A percentile compares a stretch with the other conserved stretches of the same genome.
Conservation (phyloP, 2,888 invertebrate species). For the Lamellibrachia satsuma region DNA sequence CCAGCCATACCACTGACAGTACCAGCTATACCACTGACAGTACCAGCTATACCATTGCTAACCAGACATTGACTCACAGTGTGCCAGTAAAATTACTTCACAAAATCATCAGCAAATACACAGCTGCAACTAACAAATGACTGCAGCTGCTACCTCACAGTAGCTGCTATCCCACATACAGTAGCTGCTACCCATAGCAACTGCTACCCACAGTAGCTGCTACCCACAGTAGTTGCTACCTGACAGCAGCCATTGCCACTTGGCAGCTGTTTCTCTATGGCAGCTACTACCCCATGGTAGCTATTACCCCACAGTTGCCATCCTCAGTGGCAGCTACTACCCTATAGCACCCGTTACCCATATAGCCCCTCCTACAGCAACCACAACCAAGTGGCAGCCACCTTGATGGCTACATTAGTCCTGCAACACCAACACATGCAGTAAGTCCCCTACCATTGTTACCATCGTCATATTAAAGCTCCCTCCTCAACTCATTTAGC, state of each 20-base stretch:
- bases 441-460: background rate
- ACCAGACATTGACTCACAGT: background rate
- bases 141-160: no score
- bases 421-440: background rate
- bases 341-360: background rate
- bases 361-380: background rate
- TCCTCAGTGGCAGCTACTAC: background rate
- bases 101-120: background rate
- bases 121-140: no score
- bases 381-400: background rate
- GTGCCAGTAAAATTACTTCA: background rate
- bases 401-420: conserved; percentile 8
- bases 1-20: background rate
- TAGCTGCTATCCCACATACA: no score
- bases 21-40: no score
- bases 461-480: background rate
- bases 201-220: background rate
- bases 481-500: no score
- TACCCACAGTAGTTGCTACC: background rate
- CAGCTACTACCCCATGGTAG: background rate
- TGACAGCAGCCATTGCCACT: background rate
- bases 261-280: background rate
- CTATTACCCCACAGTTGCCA: background rate
- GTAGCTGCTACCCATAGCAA: no score
- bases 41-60: background rate